phyloP scores from a whole-genome alignment of 92 coral and sea anemone species.

The Ricordea florida region DNA sequence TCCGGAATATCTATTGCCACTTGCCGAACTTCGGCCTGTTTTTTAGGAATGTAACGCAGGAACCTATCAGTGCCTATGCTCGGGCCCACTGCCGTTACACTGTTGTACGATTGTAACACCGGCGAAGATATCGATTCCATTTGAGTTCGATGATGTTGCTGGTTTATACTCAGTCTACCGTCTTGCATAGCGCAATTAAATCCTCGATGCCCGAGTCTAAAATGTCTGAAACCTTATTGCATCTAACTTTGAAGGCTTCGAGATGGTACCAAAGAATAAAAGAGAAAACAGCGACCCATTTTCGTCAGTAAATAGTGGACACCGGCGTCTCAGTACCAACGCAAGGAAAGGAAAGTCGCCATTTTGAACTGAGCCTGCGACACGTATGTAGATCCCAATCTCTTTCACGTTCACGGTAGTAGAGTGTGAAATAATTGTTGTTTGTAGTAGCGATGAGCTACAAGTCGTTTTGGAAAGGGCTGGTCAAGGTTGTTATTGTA shows the following conservation, averaged over 20 bases:
- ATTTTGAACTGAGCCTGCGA: constrained; percentile 24
- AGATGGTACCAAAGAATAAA: too few relatives aligned
- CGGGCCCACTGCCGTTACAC: constrained; percentile 4
- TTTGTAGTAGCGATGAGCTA: too few relatives aligned
- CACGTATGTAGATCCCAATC: constrained; percentile 18
- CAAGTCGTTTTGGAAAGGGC: background rate
- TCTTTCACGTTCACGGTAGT: too few relatives aligned
- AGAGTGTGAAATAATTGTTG: too few relatives aligned
- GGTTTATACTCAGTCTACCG: too few relatives aligned
- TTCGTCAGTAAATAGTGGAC: background rate
- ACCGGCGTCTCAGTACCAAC: background rate
- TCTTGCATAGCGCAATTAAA: too few relatives aligned
- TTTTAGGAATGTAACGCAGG: constrained; percentile 17
- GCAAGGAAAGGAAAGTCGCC: background rate
- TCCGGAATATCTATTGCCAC: constrained; percentile 36
- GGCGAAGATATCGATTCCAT: background rate
- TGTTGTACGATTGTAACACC: background rate
- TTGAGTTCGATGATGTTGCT: too few relatives aligned
- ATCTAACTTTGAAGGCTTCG: too few relatives aligned
- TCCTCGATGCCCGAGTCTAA: too few relatives aligned
- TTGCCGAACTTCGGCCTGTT: constrained; percentile 14
- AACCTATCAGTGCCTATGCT: constrained; percentile 8
- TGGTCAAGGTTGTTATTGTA: constrained; percentile 71
- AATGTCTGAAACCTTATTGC: too few relatives aligned
- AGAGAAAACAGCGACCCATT: background rate